Evolutionary conservation across 1,140 invertebrate species (phyloP), one percentile per base, ranked within the genome.

Genomic region (Papilio dardanus): DNA sequence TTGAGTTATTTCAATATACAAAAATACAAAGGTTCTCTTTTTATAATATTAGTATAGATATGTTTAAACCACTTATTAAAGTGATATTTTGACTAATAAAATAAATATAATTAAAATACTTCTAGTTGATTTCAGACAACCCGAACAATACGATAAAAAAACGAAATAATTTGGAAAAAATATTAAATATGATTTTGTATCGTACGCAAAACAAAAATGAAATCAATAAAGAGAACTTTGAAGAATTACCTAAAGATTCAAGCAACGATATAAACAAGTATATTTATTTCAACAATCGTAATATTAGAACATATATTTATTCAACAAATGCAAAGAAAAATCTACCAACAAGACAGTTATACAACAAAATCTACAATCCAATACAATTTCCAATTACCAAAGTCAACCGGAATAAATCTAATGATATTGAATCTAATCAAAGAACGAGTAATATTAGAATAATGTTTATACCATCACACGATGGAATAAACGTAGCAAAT

Each of bases 61-160:
- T n/a, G n/a, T n/a, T n/a, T n/a, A n/a, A n/a, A n/a, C n/a, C n/a
- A n/a, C n/a, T n/a, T n/a, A 24, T 54, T 54, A 1, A 21, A 24
- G 19, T 54, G 12, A 19, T n/a, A 21, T 54, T 10, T 21, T 10
- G 4, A 54, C 8, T 58, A 0, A 24, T 24, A 28, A 58, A 24
- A 12, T 58, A 28, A 28, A 28, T 58, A 28, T 30, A 62, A 62
- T 28, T 62, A 28, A 62, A 16, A 62, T 28, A 62, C 12, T 30
- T 28, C 24, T 62, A 62, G 54, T 62, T 62, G 54, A 62, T 62
- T 62, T 62, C 54, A 62, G 54, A 62, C 24, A 28, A 62, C 10
- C 24, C 54, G 24, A 12, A 5, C 21, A 62, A 62, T 28, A 30
- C 24, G 30, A 14, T 30, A 28, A 28, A 24, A 12, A 62, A 62